These are phyloP conservation scores for Rhynchonycteris naso DNA, from an alignment of 2,797 vertebrate genomes.

Conservation along the genomic window DNA sequence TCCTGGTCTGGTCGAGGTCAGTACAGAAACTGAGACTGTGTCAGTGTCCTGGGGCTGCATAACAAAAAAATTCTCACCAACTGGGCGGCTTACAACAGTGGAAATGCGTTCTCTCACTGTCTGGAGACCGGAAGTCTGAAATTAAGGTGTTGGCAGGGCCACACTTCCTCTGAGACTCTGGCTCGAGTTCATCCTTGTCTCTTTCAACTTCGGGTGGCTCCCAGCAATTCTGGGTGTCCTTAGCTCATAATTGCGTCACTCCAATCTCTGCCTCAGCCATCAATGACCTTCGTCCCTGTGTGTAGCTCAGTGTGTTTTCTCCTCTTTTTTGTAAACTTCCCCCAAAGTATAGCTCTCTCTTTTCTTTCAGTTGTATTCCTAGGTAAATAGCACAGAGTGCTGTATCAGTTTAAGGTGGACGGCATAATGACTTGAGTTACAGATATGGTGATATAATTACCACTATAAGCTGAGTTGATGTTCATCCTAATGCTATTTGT, in stretches of 20 bases:
- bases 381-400: fast-evolving
- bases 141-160: fast-evolving
- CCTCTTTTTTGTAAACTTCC: neutral
- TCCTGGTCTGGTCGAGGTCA: neutral
- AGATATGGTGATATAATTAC: neutral
- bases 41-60: neutral
- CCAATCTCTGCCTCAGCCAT: neutral
- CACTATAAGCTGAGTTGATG: neutral
- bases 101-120: neutral
- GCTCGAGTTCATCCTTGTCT: neutral
- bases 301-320: neutral
- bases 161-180: neutral
- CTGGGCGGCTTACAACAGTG: neutral
- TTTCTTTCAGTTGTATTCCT: neutral
- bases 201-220: neutral
- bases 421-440: neutral
- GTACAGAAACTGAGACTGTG: neutral
- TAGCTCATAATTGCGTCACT: neutral
- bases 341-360: neutral
- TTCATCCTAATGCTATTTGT: neutral
- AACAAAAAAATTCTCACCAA: neutral
- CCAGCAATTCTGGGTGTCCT: neutral
- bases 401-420: too few species aligned
- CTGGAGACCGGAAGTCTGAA: neutral
- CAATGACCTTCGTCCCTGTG: neutral